A percentile compares a stretch with the other conserved stretches of the same genome.
These are phyloP conservation scores for Aphodius sticticus DNA, from an alignment of 2,888 invertebrate genomes.

Conservation along the genomic window DNA sequence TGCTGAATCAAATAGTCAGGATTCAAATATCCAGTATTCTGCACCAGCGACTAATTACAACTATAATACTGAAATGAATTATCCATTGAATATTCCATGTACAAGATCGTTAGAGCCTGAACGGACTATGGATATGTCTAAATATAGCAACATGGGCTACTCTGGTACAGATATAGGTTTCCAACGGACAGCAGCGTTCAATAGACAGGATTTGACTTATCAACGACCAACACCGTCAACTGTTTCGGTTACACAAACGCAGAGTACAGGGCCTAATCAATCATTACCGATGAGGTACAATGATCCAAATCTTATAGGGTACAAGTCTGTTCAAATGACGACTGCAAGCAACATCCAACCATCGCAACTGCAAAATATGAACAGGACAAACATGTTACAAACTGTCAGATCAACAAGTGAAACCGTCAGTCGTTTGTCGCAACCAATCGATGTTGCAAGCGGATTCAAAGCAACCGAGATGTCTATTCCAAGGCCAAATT, in stretches of 20 bases:
- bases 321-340: constrained; percentile 32
- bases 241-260: constrained; percentile 33
- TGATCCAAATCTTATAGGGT: constrained; percentile 35
- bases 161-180: constrained; percentile 52
- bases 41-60: constrained; percentile 41
- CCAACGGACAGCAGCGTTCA: constrained; percentile 45
- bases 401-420: constrained; percentile 27
- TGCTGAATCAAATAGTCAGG: constrained; percentile 64
- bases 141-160: constrained; percentile 58
- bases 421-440: constrained; percentile 27
- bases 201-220: constrained; percentile 43
- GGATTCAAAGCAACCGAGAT: constrained; percentile 45
- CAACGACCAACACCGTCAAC: constrained; percentile 33
- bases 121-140: constrained; percentile 55
- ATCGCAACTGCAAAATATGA: constrained; percentile 25
- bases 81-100: constrained; percentile 52
- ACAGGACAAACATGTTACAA: constrained; percentile 26
- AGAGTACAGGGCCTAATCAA: constrained; percentile 35
- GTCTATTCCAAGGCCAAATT: constrained; percentile 50
- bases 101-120: constrained; percentile 45
- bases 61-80: constrained; percentile 47
- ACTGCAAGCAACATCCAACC: constrained; percentile 11
- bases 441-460: constrained; percentile 32
- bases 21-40: constrained; percentile 56
- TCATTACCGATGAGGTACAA: constrained; percentile 38